Evolutionary conservation across 2,888 invertebrate species (phyloP).

Genomic region (Agrenia bidenticulata): DNA sequence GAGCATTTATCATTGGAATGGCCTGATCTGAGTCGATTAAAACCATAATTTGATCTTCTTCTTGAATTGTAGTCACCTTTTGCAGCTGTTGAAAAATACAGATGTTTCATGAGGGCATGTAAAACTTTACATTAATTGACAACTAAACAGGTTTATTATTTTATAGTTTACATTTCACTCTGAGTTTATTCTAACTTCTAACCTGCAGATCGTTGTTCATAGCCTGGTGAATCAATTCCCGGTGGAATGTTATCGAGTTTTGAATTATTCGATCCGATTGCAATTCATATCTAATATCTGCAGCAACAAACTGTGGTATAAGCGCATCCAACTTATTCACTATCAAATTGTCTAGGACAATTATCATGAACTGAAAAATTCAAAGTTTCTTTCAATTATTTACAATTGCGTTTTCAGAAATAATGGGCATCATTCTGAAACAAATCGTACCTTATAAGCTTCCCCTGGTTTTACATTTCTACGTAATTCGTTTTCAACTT

Average conservation of each 20-base stretch:
- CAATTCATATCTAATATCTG: constrained; percentile 17
- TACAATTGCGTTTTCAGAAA: background rate
- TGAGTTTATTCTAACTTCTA: background rate
- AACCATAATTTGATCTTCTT: constrained; percentile 40
- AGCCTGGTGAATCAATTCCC: constrained; percentile 27
- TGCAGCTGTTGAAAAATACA: background rate
- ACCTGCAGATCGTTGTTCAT: constrained; percentile 34
- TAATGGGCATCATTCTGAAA: background rate
- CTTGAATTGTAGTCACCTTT: constrained; percentile 11
- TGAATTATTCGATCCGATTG: constrained; percentile 6
- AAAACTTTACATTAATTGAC: too few species aligned
- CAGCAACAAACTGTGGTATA: constrained; percentile 16
- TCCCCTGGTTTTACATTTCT: constrained; percentile 24
- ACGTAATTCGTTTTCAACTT: constrained; percentile 11
- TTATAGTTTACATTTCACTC: too few species aligned
- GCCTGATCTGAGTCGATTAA: constrained; percentile 32
- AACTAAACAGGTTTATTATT: too few species aligned
- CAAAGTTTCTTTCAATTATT: background rate
- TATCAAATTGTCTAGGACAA: constrained; percentile 13
- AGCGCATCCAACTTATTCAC: constrained; percentile 7
- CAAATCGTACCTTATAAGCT: constrained; percentile 19
- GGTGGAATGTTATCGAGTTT: constrained; percentile 30
- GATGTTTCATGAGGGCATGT: too few species aligned
- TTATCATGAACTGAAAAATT: constrained; percentile 19
- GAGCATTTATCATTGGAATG: constrained; percentile 35